Evolutionary conservation across 2,797 vertebrate species (phyloP), one percentile per base, ranked within the genome.

Genomic region (Adelosebastes latens): DNA sequence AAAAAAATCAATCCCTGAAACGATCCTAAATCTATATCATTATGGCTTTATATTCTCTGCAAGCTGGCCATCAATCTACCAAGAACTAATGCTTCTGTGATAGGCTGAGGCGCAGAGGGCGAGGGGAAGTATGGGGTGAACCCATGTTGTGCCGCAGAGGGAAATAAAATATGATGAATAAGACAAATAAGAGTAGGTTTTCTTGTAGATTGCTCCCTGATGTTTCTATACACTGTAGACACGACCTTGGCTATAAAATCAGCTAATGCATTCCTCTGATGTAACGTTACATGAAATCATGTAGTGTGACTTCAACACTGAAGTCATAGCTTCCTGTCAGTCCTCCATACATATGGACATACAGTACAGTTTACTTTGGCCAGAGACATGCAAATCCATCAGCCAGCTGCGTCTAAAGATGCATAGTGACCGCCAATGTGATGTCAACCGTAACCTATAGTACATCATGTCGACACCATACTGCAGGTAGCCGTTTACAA

Each of bases 1-100:
- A 91, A 90, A 42, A 95, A 95, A 95, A 96, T 96, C 95, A 95
- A 96, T 96, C 86, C 90, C 69, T 89, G 95, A 93, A 94, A 94
- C 91, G 93, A 95, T 93, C 83, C 93, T 95, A 90, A 96, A 95
- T 96, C 94, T 93, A 96, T 96, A 96, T 90, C 81, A 83, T 93
- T 92, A 94, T 85, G 92, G 89, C 93, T 95, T 94, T 94, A 93
- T 95, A 94, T 93, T 96, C 93, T 93, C 77, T 74, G 81, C 85
- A 91, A 94, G 93, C 92, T 87, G 79, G 81, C 80, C 94, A 95
- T 96, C 89, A 93, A 92, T 95, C 93, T 83, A 82, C 82, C 11
- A 56, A 80, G 89, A 86, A 90, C 88, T 94, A 93, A 94, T 93
- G 94, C 91, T 92, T 88, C 82, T 72, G 90, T 78, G 81, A 89